Percentiles rank a stretch among this genome's conserved stretches.
phyloP scores from a whole-genome alignment of 2,888 invertebrate genomes.

The Fabriciana adippe region DNA sequence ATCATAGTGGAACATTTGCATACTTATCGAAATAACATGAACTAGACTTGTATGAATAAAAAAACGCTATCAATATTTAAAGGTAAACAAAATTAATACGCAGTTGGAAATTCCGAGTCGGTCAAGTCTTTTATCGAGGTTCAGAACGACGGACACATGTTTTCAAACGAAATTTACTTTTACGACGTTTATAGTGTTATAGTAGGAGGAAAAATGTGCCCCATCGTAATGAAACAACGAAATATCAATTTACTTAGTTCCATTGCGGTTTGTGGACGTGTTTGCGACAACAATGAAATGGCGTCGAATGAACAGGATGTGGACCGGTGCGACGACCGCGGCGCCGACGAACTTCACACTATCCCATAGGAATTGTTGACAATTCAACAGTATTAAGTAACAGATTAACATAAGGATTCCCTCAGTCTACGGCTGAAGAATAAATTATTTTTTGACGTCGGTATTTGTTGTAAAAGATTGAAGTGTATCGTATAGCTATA shows the following conservation, averaged over 20 bases:
- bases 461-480: slow-evolving; percentile 3
- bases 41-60: slow-evolving; percentile 8
- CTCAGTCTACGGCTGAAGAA: too few relatives aligned
- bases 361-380: slow-evolving; percentile 48
- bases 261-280: slow-evolving; percentile 40
- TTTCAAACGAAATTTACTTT: not conserved
- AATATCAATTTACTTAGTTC: slow-evolving; percentile 34
- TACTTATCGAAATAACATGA: slow-evolving; percentile 27
- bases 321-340: slow-evolving; percentile 65
- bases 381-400: slow-evolving; percentile 23
- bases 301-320: slow-evolving; percentile 66
- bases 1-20: slow-evolving; percentile 28
- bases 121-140: slow-evolving; percentile 16
- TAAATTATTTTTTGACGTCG: too few relatives aligned
- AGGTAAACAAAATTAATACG: slow-evolving; percentile 9
- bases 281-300: slow-evolving; percentile 58
- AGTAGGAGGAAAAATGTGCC: slow-evolving; percentile 5
- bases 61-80: slow-evolving; percentile 21
- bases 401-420: not conserved
- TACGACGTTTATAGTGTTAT: too few relatives aligned
- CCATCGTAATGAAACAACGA: slow-evolving; percentile 12
- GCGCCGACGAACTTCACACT: slow-evolving; percentile 60
- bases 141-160: slow-evolving; percentile 17
- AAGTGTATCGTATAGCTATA: slow-evolving; percentile 21
- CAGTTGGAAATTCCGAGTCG: slow-evolving; percentile 15